Percentiles rank a stretch among this genome's conserved stretches.
Conservation (phyloP, 2,888 invertebrate genomes). For the Acronicta psi region DNA sequence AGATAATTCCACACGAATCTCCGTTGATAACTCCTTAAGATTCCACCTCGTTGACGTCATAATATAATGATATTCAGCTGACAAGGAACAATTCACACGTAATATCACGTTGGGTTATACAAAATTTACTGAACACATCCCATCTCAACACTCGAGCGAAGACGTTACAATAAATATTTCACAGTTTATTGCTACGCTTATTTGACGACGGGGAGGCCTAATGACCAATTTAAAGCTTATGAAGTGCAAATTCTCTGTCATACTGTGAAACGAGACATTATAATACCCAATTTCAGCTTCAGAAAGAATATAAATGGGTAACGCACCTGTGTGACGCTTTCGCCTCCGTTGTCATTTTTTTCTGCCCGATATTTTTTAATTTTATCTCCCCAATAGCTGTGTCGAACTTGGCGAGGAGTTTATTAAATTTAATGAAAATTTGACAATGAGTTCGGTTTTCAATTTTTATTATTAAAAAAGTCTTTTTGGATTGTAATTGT, state of each 20-base stretch:
- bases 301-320: constrained; percentile 82
- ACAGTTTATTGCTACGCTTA: constrained; percentile 79
- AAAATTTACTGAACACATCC: constrained; percentile 57
- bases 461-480: constrained; percentile 29
- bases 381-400: constrained; percentile 33
- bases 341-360: constrained; percentile 45
- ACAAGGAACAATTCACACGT: constrained; percentile 50
- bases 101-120: constrained; percentile 47
- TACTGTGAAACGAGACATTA: constrained; percentile 82
- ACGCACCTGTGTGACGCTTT: constrained; percentile 68
- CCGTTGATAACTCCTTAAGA: constrained; percentile 47
- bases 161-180: constrained; percentile 79
- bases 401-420: constrained; percentile 27
- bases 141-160: constrained; percentile 52
- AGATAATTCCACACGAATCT: constrained; percentile 38
- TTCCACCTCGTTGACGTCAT: constrained; percentile 32
- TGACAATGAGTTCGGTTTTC: constrained; percentile 46
- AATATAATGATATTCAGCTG: constrained; percentile 49
- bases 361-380: constrained; percentile 51
- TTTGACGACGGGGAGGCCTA: constrained; percentile 77
- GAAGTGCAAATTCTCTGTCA: constrained; percentile 87
- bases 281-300: constrained; percentile 84
- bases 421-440: constrained; percentile 57
- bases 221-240: constrained; percentile 87
- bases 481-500: constrained; percentile 17